These are phyloP conservation scores for Beris chalybata DNA, from an alignment of 2,888 invertebrate genomes.

Conservation along the genomic window DNA sequence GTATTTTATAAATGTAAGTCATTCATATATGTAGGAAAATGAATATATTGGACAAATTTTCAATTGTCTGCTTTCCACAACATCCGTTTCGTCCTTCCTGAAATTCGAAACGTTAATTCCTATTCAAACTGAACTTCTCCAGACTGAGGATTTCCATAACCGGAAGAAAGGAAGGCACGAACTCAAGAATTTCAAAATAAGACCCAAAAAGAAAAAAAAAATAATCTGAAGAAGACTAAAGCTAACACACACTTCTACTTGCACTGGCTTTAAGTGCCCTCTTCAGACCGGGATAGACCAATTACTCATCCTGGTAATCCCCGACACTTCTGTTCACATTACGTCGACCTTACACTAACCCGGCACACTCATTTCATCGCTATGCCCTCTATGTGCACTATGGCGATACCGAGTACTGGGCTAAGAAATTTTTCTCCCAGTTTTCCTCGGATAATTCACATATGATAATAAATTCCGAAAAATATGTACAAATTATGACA, in stretches of 20 bases:
- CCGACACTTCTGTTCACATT: constrained; percentile 33
- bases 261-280: constrained; percentile 30
- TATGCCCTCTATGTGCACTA: constrained; percentile 12
- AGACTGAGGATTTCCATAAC: constrained; percentile 17
- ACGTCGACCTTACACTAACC: constrained; percentile 17
- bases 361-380: not conserved
- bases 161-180: constrained; percentile 15
- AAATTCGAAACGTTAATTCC: constrained; percentile 30
- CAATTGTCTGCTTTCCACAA: not conserved
- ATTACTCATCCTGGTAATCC: constrained; percentile 40
- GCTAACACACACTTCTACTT: constrained; percentile 16
- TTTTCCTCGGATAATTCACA: constrained; percentile 10
- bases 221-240: not conserved
- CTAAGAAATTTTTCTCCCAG: constrained; percentile 22
- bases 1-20: too few relatives aligned
- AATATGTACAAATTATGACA: constrained; percentile 14
- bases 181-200: constrained; percentile 16
- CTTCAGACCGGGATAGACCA: constrained; percentile 36
- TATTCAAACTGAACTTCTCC: constrained; percentile 12
- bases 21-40: too few relatives aligned
- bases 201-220: constrained; percentile 3
- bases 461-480: constrained; percentile 3
- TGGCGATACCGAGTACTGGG: constrained; percentile 2
- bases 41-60: too few relatives aligned
- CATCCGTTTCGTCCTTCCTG: constrained; percentile 9